A percentile compares a stretch with the other conserved stretches of the same genome.
phyloP scores from a whole-genome alignment of 2,888 invertebrate genomes.

The Opisthograptis luteolata region DNA sequence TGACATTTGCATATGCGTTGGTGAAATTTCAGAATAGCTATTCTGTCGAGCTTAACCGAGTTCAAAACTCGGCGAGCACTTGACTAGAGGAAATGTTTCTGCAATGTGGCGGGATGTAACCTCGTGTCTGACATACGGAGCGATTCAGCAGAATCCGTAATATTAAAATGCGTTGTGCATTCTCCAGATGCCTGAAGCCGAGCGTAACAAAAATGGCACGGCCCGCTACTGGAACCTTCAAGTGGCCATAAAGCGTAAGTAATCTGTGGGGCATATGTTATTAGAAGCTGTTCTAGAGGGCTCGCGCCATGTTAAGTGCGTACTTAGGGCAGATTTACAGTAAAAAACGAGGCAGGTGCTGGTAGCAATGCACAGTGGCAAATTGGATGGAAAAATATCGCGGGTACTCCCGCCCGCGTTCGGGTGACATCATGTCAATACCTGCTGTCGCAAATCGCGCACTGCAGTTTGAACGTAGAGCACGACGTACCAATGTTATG shows the following conservation, averaged over 20 bases:
- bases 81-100: constrained; percentile 65
- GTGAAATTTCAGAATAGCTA: constrained; percentile 80
- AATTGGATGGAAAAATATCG: constrained; percentile 68
- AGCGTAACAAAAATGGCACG: constrained; percentile 50
- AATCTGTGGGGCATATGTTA: constrained; percentile 65
- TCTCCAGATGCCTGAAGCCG: constrained; percentile 42
- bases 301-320: constrained; percentile 62
- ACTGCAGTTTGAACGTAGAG: constrained; percentile 15
- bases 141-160: constrained; percentile 49
- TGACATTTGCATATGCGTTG: constrained; percentile 83
- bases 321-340: constrained; percentile 54
- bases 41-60: constrained; percentile 76
- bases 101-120: constrained; percentile 61
- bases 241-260: constrained; percentile 56
- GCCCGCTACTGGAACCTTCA: constrained; percentile 47
- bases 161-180: constrained; percentile 59
- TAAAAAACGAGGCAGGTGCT: constrained; percentile 68
- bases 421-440: constrained; percentile 63
- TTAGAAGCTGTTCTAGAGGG: constrained; percentile 49
- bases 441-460: constrained; percentile 48
- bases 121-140: constrained; percentile 61
- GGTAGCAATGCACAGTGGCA: constrained; percentile 45
- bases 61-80: constrained; percentile 75
- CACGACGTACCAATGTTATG: background rate
- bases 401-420: constrained; percentile 39